These are phyloP conservation scores for Galerucella pusilla DNA, from an alignment of 2,888 invertebrate genomes.

Conservation along the genomic window DNA sequence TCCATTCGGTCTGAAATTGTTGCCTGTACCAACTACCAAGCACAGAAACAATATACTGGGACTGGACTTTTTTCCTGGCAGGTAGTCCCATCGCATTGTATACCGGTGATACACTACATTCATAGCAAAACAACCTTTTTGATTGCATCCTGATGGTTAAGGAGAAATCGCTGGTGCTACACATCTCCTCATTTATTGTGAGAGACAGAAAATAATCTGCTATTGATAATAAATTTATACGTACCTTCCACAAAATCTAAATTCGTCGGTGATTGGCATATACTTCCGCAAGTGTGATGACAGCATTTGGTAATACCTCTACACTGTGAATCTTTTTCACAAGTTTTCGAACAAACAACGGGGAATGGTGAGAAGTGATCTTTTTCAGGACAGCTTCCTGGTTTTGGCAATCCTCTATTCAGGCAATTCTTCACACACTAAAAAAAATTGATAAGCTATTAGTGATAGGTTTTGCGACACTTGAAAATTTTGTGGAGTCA, in stretches of 20 bases:
- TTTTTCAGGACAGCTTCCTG: constrained; percentile 64
- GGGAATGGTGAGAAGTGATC: constrained; percentile 67
- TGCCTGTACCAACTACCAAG: no score
- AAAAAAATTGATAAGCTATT: constrained; percentile 41
- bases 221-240: constrained; percentile 34
- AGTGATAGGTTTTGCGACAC: not conserved
- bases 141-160: no score
- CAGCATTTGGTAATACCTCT: constrained; percentile 78
- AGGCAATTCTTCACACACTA: constrained; percentile 73
- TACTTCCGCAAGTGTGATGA: constrained; percentile 74
- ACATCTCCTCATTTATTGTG: no score
- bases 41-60: no score
- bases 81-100: no score
- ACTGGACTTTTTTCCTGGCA: no score
- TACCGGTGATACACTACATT: no score
- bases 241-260: constrained; percentile 71
- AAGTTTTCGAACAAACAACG: constrained; percentile 72
- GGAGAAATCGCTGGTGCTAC: no score
- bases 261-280: constrained; percentile 74
- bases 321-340: constrained; percentile 76
- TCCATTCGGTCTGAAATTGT: no score
- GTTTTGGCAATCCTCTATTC: constrained; percentile 65
- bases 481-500: no score
- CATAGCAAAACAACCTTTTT: no score
- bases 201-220: no score